These are phyloP conservation scores for Aphaenogaster floridana DNA, from an alignment of 1,140 invertebrate genomes.

Conservation along the genomic window DNA sequence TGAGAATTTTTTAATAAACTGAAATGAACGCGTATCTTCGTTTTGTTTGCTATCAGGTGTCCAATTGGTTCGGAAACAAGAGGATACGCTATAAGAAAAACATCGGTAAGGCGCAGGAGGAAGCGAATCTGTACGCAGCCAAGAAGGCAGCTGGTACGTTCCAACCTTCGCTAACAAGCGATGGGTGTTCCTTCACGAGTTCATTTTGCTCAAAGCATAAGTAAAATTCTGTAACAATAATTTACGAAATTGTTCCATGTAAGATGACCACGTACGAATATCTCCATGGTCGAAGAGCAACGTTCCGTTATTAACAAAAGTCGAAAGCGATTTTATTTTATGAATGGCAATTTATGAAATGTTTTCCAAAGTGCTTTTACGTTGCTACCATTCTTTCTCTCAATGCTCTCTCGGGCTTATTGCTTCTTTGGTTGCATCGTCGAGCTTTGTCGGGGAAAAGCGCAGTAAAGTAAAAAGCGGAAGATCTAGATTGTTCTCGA, in stretches of 20 bases:
- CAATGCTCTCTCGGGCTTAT: conserved; percentile 51
- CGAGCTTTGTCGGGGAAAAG: conserved; percentile 4
- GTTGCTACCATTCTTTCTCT: conserved; percentile 31
- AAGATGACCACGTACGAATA: neutral
- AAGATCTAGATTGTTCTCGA: neutral
- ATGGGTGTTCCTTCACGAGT: conserved; percentile 72
- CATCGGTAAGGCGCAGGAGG: conserved; percentile 99
- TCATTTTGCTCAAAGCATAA: conserved; percentile 56
- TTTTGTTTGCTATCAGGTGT: conserved; percentile 89
- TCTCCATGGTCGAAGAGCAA: conserved; percentile 11
- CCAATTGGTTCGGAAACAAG: conserved; percentile 99
- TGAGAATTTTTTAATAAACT: neutral
- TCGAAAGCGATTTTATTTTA: neutral
- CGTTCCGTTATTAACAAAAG: neutral
- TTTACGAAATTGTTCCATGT: neutral
- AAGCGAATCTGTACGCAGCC: conserved; percentile 99
- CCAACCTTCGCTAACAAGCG: conserved; percentile 68
- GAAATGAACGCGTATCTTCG: neutral
- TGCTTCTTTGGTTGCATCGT: neutral
- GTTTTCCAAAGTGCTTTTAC: conserved; percentile 41
- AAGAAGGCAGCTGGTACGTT: conserved; percentile 98
- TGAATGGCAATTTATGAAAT: conserved; percentile 24
- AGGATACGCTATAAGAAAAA: conserved; percentile 99
- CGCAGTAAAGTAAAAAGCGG: neutral
- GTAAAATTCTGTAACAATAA: conserved; percentile 10